Percentiles rank a stretch among this genome's conserved stretches.
These are phyloP conservation scores for Chitala chitala DNA, from an alignment of 2,113 vertebrate species.

Conservation along the genomic window DNA sequence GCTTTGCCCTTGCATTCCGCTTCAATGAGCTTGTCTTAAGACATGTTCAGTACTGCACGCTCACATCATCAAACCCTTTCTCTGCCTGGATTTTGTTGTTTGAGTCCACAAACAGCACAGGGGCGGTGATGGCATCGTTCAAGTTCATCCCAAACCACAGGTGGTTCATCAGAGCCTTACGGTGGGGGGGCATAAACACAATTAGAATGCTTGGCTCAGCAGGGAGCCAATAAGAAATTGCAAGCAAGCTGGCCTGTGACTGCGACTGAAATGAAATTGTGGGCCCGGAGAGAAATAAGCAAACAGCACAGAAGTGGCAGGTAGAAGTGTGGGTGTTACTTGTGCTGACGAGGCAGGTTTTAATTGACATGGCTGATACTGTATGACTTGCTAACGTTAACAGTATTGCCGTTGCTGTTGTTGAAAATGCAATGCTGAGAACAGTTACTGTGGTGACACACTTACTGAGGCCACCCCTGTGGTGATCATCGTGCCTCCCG, in stretches of 20 bases:
- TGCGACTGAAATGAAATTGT: too few relatives aligned
- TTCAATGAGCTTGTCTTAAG: too few relatives aligned
- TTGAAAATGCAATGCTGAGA: not conserved
- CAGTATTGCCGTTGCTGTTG: not conserved
- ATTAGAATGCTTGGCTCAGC: not conserved
- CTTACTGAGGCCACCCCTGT: slow-evolving; percentile 73
- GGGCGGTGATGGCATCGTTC: slow-evolving; percentile 57
- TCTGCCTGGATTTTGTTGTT: slow-evolving; percentile 56
- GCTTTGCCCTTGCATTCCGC: not conserved
- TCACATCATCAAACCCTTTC: slow-evolving; percentile 44
- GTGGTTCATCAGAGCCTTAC: slow-evolving; percentile 73
- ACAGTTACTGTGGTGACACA: not conserved
- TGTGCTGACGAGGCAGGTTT: too few relatives aligned
- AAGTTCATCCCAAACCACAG: slow-evolving; percentile 74
- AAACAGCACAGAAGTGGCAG: too few relatives aligned
- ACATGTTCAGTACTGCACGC: too few relatives aligned
- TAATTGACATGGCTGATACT: too few relatives aligned
- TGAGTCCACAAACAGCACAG: slow-evolving; percentile 52
- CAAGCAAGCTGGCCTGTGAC: too few relatives aligned
- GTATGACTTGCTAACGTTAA: too few relatives aligned
- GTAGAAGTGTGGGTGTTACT: too few relatives aligned
- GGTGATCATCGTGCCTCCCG: slow-evolving; percentile 74
- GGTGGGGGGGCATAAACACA: not conserved
- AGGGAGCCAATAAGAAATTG: not conserved
- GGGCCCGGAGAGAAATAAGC: too few relatives aligned